phyloP scores from a whole-genome alignment of 2,797 vertebrate genomes.

The Pempheris klunzingeri region DNA sequence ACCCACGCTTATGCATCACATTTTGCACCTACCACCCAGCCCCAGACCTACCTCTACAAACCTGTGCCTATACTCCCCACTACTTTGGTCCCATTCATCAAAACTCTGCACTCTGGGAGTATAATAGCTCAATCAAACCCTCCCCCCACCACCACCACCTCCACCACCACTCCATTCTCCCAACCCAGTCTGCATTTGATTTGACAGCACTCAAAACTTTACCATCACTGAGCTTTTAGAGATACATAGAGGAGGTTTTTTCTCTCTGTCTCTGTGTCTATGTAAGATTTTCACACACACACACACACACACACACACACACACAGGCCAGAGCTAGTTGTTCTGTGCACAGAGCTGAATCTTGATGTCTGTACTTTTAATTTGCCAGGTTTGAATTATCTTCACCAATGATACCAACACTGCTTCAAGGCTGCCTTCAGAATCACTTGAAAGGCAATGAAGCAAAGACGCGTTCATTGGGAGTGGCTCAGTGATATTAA shows the following conservation, averaged over 20 bases:
- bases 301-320: too few relatives aligned
- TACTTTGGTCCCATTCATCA: constrained; percentile 57
- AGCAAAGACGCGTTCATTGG: constrained; percentile 15
- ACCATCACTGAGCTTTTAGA: constrained; percentile 63
- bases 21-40: constrained; percentile 24
- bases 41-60: constrained; percentile 28
- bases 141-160: constrained; percentile 6
- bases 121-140: constrained; percentile 60
- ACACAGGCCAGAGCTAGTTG: constrained; percentile 42
- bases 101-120: constrained; percentile 61
- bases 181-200: constrained; percentile 52
- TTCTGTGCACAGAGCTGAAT: constrained; percentile 23
- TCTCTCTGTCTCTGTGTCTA: constrained; percentile 29
- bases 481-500: constrained; percentile 11
- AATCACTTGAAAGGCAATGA: constrained; percentile 9
- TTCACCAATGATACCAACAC: constrained; percentile 26
- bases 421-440: constrained; percentile 37
- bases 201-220: constrained; percentile 63
- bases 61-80: constrained; percentile 25
- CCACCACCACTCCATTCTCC: not conserved
- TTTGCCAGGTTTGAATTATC: constrained; percentile 44
- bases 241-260: constrained; percentile 34
- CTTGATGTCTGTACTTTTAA: constrained; percentile 22
- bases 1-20: constrained; percentile 18
- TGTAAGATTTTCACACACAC: constrained; percentile 23